Evolutionary conservation across 2,113 vertebrate species (phyloP).

Genomic region (Corythoichthys intestinalis): DNA sequence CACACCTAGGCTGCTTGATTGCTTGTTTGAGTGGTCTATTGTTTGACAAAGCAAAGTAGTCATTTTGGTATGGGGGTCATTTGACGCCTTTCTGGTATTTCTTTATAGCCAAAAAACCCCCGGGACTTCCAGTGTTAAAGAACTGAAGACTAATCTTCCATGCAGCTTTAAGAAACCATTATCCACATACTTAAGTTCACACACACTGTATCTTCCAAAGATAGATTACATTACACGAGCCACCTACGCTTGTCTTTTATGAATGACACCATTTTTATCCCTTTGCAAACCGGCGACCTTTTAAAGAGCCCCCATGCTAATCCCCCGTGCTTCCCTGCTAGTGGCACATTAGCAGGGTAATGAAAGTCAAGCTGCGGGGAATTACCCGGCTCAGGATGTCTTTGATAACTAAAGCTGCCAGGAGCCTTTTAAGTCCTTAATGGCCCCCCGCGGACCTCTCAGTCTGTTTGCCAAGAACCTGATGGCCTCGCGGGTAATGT

Average conservation of each 20-base stretch:
- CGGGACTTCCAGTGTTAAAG: too few relatives aligned
- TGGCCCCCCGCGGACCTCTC: constrained; percentile 44
- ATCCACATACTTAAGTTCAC: background rate
- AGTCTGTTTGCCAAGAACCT: constrained; percentile 37
- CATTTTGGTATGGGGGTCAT: too few relatives aligned
- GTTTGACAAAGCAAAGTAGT: too few relatives aligned
- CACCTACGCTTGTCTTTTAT: background rate
- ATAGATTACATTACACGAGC: background rate
- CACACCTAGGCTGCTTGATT: too few relatives aligned
- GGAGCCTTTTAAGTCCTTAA: constrained; percentile 52
- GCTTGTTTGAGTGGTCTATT: too few relatives aligned
- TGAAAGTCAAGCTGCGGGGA: constrained; percentile 53
- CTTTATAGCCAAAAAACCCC: too few relatives aligned
- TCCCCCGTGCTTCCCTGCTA: constrained; percentile 42
- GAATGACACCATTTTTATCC: constrained; percentile 19
- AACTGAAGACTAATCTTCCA: background rate
- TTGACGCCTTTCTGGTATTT: too few relatives aligned
- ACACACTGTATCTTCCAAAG: background rate
- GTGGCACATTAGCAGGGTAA: constrained; percentile 49
- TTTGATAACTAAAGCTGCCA: constrained; percentile 64
- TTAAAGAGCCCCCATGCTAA: constrained; percentile 44
- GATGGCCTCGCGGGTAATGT: constrained; percentile 18
- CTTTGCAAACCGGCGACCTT: constrained; percentile 32
- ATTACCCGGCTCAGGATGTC: constrained; percentile 38
- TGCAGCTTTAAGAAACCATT: background rate